Base-by-base conservation (phyloP, 1,140 invertebrate genomes). In the Zophobas atratus region DNA sequence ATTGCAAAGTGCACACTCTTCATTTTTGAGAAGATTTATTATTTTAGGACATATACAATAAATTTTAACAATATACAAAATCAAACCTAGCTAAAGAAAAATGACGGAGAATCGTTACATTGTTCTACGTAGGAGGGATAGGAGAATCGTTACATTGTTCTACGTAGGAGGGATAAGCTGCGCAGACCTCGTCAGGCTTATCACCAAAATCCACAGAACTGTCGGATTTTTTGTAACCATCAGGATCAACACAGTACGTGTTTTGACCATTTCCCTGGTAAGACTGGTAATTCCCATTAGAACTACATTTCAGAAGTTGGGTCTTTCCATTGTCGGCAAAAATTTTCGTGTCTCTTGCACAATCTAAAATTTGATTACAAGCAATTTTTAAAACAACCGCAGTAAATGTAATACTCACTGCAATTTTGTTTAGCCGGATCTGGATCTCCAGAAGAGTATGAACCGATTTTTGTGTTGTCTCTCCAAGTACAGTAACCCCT, bases 401-500 rank as follows among this genome's bases (percentile, higher is more conserved):
- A 75, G n/a, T 1, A 41, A 63, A 74, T 60, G 49, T 6, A 43
- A n/a, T 33, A 88, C 89, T 89, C 87, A 91, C 89, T 88, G 86
- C 90, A 91, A 84, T 88, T 88, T 81, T 90, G 87, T 49, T 80
- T 82, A 33, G 46, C 63, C 78, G 87, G 48, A 36, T 78, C 85
- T 20, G 20, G 20, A 63, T 85, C 81, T 73, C 83, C 86, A 35
- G 85, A 78, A 77, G 87, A 86, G 83, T 85, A 90, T 36, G 85
- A 83, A 48, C 87, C 88, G 43, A 91, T 85, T 71, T 88, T 87
- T 49, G 83, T 82, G 67, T 88, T 88, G 79, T 89, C 88, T 53
- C 87, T 87, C 80, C 87, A 89, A 0, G 87, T 88, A 82, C 90
- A 91, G 76, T 88, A 88, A 35, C 87, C 87, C 53, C 89, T 90